Conservation (phyloP, 2,797 vertebrate genomes). For the Margarornis squamiger region DNA sequence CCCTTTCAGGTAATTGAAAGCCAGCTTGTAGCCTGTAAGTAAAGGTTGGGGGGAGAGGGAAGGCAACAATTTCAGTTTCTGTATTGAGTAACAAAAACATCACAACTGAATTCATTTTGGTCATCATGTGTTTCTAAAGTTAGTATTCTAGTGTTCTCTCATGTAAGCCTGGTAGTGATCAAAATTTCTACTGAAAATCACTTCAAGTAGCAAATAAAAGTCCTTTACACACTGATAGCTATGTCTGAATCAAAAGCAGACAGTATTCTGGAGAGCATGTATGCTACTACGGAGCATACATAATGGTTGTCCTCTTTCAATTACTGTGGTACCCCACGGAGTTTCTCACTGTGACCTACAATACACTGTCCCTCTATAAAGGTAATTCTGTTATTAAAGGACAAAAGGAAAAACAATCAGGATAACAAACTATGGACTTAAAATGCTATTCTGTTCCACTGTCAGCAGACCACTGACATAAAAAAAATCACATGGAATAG, state of each 20-base stretch:
- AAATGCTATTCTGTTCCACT: background rate
- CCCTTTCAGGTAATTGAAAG: constrained; percentile 97
- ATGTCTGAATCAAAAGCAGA: background rate
- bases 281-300: background rate
- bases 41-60: background rate
- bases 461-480: background rate
- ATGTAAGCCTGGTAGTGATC: background rate
- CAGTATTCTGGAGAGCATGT: background rate
- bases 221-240: background rate
- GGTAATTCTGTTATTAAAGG: background rate
- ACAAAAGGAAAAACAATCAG: background rate
- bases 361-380: background rate
- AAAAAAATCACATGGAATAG: background rate
- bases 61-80: background rate
- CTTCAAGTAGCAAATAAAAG: background rate
- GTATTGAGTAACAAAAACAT: background rate
- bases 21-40: constrained; percentile 93
- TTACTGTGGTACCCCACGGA: background rate
- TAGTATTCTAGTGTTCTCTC: background rate
- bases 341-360: background rate
- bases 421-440: background rate
- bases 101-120: background rate
- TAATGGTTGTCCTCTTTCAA: background rate
- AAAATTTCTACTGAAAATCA: background rate
- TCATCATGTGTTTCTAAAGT: background rate